A percentile compares a stretch with the other conserved stretches of the same genome.
Conservation (phyloP, 2,888 invertebrate species). For the Yponomeuta plumbellus region DNA sequence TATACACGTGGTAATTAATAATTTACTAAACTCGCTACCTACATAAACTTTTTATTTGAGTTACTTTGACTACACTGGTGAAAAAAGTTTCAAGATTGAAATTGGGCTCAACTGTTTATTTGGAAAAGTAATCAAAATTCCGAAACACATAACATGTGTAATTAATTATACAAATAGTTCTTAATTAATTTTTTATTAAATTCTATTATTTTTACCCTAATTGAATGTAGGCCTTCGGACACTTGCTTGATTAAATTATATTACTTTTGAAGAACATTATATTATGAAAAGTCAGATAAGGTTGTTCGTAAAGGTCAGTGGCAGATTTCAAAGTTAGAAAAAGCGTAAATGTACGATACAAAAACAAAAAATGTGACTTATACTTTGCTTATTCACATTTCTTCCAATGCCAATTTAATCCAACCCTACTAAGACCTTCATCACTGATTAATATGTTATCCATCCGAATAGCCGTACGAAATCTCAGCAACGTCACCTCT, state of each 20-base stretch:
- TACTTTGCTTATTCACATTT: too few relatives aligned
- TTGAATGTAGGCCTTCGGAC: constrained; percentile 52
- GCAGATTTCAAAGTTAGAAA: too few relatives aligned
- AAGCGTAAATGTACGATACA: too few relatives aligned
- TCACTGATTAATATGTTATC: too few relatives aligned
- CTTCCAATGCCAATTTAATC: too few relatives aligned
- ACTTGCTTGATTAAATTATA: constrained; percentile 38
- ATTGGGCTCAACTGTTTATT: constrained; percentile 58
- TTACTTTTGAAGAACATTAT: too few relatives aligned
- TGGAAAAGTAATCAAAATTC: constrained; percentile 32
- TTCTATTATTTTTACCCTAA: constrained; percentile 12
- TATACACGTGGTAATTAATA: background rate
- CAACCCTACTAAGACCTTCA: too few relatives aligned
- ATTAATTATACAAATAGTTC: background rate
- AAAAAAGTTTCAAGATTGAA: constrained; percentile 42
- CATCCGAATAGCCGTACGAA: too few relatives aligned
- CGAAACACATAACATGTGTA: constrained; percentile 2
- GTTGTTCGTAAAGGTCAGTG: too few relatives aligned
- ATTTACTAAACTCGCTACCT: background rate
- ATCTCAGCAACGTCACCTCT: too few relatives aligned
- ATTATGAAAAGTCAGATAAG: too few relatives aligned
- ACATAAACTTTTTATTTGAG: background rate
- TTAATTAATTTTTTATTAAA: constrained; percentile 17
- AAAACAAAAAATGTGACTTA: too few relatives aligned
- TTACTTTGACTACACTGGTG: background rate